Conservation (phyloP, 2,888 invertebrate genomes). For the Ypsolopha scabrella region DNA sequence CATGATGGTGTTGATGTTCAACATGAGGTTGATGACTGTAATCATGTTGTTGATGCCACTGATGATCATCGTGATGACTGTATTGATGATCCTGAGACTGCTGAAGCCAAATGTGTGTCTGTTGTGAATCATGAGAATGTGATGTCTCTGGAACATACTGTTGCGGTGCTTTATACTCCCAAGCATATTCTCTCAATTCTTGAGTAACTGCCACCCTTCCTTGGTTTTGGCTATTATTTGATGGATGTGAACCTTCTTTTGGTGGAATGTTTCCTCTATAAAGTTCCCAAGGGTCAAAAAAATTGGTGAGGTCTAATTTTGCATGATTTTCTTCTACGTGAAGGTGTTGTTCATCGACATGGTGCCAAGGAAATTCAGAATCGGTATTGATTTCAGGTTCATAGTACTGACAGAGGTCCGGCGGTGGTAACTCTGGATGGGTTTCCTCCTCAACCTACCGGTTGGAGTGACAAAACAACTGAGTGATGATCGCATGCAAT, state of each 20-base stretch:
- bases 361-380: conserved; percentile 63
- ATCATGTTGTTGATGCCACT: not conserved
- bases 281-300: conserved; percentile 81
- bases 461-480: conserved; percentile 57
- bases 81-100: not conserved
- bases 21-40: not conserved
- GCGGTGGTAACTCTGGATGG: conserved; percentile 19
- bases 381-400: conserved; percentile 44
- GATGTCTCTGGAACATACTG: not conserved
- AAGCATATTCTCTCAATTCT: conserved; percentile 42
- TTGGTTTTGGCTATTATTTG: conserved; percentile 13
- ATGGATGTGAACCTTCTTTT: conserved; percentile 18
- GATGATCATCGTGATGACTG: not conserved
- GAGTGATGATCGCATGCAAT: conserved; percentile 54
- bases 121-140: not conserved
- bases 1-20: not conserved
- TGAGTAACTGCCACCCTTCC: conserved; percentile 25
- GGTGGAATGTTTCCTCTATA: conserved; percentile 69
- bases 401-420: conserved; percentile 36
- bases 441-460: conserved; percentile 44
- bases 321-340: not conserved
- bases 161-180: conserved; percentile 30
- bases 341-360: conserved; percentile 23
- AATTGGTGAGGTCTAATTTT: conserved; percentile 32
- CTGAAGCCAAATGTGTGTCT: not conserved